Conservation (phyloP, 2,888 invertebrate genomes). For the Caenorhabditis imperialis region DNA sequence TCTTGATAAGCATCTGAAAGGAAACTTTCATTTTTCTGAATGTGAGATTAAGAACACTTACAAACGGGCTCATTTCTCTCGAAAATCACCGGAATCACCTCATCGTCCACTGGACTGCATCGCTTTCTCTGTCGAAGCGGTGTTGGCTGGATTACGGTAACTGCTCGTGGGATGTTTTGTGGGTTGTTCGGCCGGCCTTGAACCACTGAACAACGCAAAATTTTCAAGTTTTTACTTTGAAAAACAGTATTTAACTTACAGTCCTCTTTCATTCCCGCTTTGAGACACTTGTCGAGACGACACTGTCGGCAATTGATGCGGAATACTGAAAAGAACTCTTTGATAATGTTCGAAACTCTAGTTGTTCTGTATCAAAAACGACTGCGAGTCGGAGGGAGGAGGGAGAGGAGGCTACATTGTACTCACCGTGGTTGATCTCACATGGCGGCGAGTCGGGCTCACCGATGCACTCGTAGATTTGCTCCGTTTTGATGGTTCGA, state of each 20-base stretch:
- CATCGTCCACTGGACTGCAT: too few species aligned
- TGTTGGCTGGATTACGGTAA: too few species aligned
- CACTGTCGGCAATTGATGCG: slow-evolving; percentile 46
- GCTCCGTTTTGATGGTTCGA: slow-evolving; percentile 25
- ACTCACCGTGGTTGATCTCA: slow-evolving; percentile 28
- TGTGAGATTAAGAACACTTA: too few species aligned
- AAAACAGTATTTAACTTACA: slow-evolving; percentile 18
- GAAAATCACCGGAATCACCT: too few species aligned
- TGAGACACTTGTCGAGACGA: slow-evolving; percentile 29
- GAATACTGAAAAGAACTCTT: slow-evolving; percentile 5
- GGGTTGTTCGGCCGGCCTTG: slow-evolving; percentile 25
- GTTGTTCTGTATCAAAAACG: background rate
- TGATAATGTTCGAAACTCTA: too few species aligned
- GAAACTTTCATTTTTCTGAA: too few species aligned
- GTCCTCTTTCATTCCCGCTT: slow-evolving; percentile 46
- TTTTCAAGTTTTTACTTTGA: too few species aligned
- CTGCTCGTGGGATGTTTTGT: background rate
- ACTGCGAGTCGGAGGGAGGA: too few species aligned
- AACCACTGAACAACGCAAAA: slow-evolving; percentile 30
- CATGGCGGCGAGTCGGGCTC: slow-evolving; percentile 3
- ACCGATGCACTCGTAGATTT: slow-evolving; percentile 25
- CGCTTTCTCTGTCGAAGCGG: background rate
- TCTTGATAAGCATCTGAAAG: too few species aligned
- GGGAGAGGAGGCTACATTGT: too few species aligned
- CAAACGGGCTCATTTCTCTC: too few species aligned